Base-by-base conservation (phyloP, 2,888 invertebrate species). In the Epistrophella euchroma region DNA sequence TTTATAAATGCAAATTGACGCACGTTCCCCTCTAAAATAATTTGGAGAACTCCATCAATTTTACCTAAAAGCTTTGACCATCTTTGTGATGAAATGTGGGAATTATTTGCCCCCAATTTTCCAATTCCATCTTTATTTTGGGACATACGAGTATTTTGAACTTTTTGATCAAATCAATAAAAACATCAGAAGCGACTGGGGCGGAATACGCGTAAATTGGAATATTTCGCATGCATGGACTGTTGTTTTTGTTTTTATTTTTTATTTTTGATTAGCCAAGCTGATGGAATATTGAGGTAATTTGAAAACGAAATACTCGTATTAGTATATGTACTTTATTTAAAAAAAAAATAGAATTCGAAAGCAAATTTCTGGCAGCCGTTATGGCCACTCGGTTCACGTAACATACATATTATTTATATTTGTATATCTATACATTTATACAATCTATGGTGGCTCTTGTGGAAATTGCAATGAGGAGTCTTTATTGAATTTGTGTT, bases 401-500 rank as follows among this genome's bases (percentile, higher is more conserved):
- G 22, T 55, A 32, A 32, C 45, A 22, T 45, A 9, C 4, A 25
- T 4, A 25, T 22, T 10, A 13, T 11, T 2, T 10, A 35, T 10
- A 13, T 11, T 2, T 17, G 15, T 4, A 17, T 1, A 40, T 40
- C n/a, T 5, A 9, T 17, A 17, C 7, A n/a, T 40, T 15, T 43
- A 25, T 40, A 60, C 58, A 25, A 22, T 40, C n/a, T 56, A 56
- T 11, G 50, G 32, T 62, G 55, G 47, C 58, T 72, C 15, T 45
- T 52, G 72, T 17, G 78, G 78, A 55, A 62, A 37, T 35, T 62
- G 17, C 15, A 52, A 55, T 43, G 66, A 70, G 73, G n/a, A 62
- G 32, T 64, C 56, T 71, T 74, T 56, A 78, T 78, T 83, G 58
- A 83, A 64, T 84, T 55, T 66, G 66, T 58, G 45, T 43, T 50